Percentiles rank a stretch among this genome's conserved stretches.
Evolutionary conservation across 2,113 vertebrate species (phyloP).

Genomic region (Platysternon megacephalum): DNA sequence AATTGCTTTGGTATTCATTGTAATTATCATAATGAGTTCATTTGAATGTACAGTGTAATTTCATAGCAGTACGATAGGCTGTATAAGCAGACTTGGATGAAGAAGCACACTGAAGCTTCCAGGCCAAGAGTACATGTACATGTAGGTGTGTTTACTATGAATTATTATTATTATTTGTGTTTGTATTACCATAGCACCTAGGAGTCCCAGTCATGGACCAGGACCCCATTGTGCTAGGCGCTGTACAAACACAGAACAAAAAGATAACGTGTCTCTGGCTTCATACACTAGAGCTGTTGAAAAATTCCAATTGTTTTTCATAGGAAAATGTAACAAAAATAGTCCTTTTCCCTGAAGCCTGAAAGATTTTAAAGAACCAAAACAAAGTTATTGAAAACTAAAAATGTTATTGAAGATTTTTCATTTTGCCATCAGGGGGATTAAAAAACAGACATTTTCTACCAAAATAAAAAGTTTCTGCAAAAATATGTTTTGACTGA

Average conservation of each 20-base stretch:
- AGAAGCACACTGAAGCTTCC: constrained; percentile 8
- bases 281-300: not conserved
- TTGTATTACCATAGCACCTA: not conserved
- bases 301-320: not conserved
- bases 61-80: constrained; percentile 26
- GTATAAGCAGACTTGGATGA: not conserved
- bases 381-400: not conserved
- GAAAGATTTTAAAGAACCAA: not conserved
- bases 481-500: not conserved
- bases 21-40: constrained; percentile 58
- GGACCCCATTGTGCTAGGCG: not conserved
- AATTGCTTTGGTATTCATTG: constrained; percentile 75
- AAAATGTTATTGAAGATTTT: not conserved
- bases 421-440: not conserved
- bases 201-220: not conserved
- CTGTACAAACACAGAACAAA: not conserved
- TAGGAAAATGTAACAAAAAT: not conserved
- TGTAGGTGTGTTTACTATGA: not conserved
- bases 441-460: not conserved
- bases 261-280: not conserved
- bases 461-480: not conserved
- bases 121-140: not conserved
- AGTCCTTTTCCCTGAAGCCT: not conserved
- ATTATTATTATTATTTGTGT: not conserved
- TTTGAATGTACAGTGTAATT: constrained; percentile 29